Conservation (phyloP, 2,888 invertebrate species). For the Pterobdella sp. region DNA sequence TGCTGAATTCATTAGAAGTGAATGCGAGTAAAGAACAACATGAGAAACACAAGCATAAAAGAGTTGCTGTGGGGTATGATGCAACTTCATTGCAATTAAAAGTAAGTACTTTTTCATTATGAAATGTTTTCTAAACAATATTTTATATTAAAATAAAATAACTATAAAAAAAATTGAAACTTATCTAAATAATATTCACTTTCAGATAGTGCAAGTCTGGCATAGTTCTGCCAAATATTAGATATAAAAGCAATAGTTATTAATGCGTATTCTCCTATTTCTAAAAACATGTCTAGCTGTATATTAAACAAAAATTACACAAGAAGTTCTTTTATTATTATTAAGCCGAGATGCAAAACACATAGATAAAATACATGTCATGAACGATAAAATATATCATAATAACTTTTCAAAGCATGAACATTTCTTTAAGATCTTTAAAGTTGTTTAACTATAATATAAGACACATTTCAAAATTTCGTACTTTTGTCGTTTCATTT, state of each 20-base stretch:
- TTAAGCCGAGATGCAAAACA: background rate
- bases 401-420: background rate
- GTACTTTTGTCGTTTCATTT: background rate
- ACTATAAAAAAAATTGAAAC: background rate
- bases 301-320: too few relatives aligned
- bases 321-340: background rate
- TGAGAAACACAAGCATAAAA: background rate
- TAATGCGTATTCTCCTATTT: background rate
- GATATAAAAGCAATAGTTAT: background rate
- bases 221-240: background rate
- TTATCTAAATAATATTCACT: background rate
- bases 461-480: background rate
- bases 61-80: background rate
- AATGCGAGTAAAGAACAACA: slow-evolving; percentile 3
- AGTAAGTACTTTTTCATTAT: too few relatives aligned
- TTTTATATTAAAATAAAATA: background rate
- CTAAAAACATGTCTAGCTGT: background rate
- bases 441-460: background rate
- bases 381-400: background rate
- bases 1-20: background rate
- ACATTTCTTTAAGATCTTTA: background rate
- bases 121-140: too few relatives aligned
- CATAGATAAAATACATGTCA: background rate
- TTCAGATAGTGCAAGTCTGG: background rate
- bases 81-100: too few relatives aligned